Evolutionary conservation across 1,140 invertebrate species (phyloP).

Genomic region (Octopus sinensis): DNA sequence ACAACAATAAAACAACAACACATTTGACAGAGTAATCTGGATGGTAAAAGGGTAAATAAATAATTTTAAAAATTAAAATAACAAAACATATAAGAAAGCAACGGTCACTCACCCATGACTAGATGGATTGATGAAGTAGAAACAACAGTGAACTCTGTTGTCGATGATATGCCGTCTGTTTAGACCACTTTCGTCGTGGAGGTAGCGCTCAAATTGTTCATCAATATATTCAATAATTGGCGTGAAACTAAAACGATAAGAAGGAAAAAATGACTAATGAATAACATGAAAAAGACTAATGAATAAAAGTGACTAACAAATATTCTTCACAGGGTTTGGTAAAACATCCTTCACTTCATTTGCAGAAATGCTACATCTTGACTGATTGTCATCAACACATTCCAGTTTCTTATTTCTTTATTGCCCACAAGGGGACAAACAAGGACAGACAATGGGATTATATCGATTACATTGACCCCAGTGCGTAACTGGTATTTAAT

Average conservation of each 20-base stretch:
- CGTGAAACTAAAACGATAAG: conserved; percentile 44
- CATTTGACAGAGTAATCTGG: too few relatives aligned
- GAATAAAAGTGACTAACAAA: background rate
- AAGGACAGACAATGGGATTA: too few relatives aligned
- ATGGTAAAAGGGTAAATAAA: too few relatives aligned
- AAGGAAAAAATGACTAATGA: background rate
- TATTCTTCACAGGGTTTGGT: background rate
- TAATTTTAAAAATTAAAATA: background rate
- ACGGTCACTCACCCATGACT: conserved; percentile 57
- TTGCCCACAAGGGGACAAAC: too few relatives aligned
- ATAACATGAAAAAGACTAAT: background rate
- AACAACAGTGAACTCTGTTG: conserved; percentile 58
- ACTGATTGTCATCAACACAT: too few relatives aligned
- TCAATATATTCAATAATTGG: conserved; percentile 56
- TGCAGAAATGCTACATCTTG: too few relatives aligned
- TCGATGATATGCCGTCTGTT: conserved; percentile 57
- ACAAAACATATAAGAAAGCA: background rate
- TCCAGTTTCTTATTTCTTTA: too few relatives aligned
- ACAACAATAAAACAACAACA: too few relatives aligned
- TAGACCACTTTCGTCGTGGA: conserved; percentile 57
- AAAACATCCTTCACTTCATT: too few relatives aligned
- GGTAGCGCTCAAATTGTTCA: conserved; percentile 56
- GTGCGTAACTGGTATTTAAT: too few relatives aligned
- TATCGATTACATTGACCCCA: too few relatives aligned
- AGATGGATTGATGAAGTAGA: conserved; percentile 60